phyloP scores from a whole-genome alignment of 2,888 invertebrate species.

The Morpho helenor region DNA sequence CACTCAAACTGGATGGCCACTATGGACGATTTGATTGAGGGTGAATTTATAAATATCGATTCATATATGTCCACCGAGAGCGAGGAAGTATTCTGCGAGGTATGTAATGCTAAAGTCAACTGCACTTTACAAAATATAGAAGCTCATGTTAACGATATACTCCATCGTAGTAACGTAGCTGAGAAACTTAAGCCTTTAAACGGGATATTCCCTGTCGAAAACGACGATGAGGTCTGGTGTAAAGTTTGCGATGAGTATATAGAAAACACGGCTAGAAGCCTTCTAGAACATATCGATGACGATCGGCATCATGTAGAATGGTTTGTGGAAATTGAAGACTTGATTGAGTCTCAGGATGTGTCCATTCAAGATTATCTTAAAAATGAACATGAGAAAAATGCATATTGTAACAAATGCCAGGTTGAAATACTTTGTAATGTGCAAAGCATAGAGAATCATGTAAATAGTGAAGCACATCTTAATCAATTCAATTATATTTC shows the following conservation, averaged over 20 bases:
- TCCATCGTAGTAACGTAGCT: conserved; percentile 46
- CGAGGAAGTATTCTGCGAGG: conserved; percentile 49
- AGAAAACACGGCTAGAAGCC: conserved; percentile 44
- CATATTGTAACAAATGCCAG: conserved; percentile 51
- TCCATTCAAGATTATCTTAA: conserved; percentile 44
- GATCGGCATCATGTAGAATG: conserved; percentile 46
- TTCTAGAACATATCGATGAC: conserved; percentile 51
- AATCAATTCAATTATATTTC: conserved; percentile 37
- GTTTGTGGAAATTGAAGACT: conserved; percentile 50
- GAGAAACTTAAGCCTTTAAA: conserved; percentile 49
- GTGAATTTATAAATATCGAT: conserved; percentile 51
- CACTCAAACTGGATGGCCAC: conserved; percentile 55
- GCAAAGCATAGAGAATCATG: conserved; percentile 44
- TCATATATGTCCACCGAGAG: conserved; percentile 46
- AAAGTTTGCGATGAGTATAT: conserved; percentile 49
- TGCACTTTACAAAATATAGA: conserved; percentile 46
- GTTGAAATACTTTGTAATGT: conserved; percentile 41
- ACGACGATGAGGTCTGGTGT: conserved; percentile 47
- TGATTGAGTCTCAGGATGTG: conserved; percentile 44
- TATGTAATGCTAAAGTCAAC: conserved; percentile 39
- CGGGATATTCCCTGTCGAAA: conserved; percentile 49
- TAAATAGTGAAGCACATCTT: conserved; percentile 47
- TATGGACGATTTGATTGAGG: conserved; percentile 50
- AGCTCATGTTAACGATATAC: conserved; percentile 47
- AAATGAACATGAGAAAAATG: conserved; percentile 47